phyloP scores from a whole-genome alignment of 2,113 vertebrate species.

The Mesoclemmys tuberculata region DNA sequence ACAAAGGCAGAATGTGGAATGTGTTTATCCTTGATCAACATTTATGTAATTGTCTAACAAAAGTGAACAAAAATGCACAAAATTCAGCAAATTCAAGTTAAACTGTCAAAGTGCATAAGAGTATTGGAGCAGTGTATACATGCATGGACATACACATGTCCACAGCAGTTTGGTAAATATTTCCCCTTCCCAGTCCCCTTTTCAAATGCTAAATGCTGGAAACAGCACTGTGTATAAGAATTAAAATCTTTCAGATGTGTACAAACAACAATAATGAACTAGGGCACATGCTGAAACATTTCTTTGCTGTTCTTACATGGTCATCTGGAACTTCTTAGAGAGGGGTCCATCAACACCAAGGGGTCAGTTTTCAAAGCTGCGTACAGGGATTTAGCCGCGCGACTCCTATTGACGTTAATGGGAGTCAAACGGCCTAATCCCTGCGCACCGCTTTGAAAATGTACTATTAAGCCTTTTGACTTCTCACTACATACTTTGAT shows the following conservation, averaged over 20 bases:
- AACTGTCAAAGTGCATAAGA: background rate
- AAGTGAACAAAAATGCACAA: background rate
- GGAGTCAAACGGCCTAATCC: constrained; percentile 77
- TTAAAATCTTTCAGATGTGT: constrained; percentile 71
- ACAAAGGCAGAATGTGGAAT: fast-evolving
- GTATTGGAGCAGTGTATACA: background rate
- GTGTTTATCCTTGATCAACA: fast-evolving
- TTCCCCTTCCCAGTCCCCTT: background rate
- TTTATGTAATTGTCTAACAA: background rate
- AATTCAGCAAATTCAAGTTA: background rate
- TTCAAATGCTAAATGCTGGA: constrained; percentile 8
- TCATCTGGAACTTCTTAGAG: constrained; percentile 75
- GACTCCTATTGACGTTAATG: constrained; percentile 69
- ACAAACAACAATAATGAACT: constrained; percentile 53
- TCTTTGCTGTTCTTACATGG: constrained; percentile 45
- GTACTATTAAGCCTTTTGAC: constrained; percentile 74
- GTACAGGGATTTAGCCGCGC: constrained; percentile 57
- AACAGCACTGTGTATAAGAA: background rate
- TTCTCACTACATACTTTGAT: constrained; percentile 80
- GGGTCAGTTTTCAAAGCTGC: constrained; percentile 72
- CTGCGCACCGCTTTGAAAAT: constrained; percentile 73
- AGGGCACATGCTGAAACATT: constrained; percentile 54
- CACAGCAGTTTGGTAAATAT: background rate
- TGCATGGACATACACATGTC: fast-evolving
- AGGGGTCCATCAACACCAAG: constrained; percentile 45